Evolutionary conservation across 2,797 vertebrate genomes (phyloP), one percentile per base, ranked within the genome.

Genomic region (Sebastes flavidus): DNA sequence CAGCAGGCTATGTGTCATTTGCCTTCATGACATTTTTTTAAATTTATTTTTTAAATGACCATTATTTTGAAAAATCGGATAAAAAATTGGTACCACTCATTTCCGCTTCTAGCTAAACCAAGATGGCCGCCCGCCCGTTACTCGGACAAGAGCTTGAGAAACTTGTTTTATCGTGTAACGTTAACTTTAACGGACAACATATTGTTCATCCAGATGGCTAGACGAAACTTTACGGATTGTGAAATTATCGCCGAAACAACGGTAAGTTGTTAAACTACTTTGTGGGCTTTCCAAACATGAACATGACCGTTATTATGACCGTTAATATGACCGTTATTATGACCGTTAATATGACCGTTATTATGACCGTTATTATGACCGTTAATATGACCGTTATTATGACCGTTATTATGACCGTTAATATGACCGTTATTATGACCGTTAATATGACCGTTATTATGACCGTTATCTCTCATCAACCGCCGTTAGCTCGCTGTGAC

Each of bases 391-490:
- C 9, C n/a, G n/a, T 18, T 30, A 20, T 0, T 34, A 34, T 34
- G 34, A 34, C 34, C 34, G 34, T 34, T 10, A 34, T 0, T 0
- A 34, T 10, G 32, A 34, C 32, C 32, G 32, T 32, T 32, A 32
- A 0, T 9, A 69, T 36, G 10, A 2, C 9, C n/a, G 11, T 18
- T 30, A 20, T 1, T 4, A 34, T 11, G 34, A 34, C 34, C 1
- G 34, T 34, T 34, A 34, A 0, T 0, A 70, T 36, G 11, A 3
- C 10, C n/a, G n/a, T 20, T 30, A 20, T 0, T 4, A 36, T 12
- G 34, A 36, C 34, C 34, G 11, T 2, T 36, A 24, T 36, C 29
- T 4, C 25, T 14, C 13, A 38, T 38, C 36, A 38, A 38, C 36
- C 5, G 36, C 0, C 36, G 36, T 14, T 38, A 38, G 36, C 36